Evolutionary conservation across 2,888 invertebrate genomes (phyloP), one percentile per base, ranked within the genome.

Genomic region (Dryomyza anilis): DNA sequence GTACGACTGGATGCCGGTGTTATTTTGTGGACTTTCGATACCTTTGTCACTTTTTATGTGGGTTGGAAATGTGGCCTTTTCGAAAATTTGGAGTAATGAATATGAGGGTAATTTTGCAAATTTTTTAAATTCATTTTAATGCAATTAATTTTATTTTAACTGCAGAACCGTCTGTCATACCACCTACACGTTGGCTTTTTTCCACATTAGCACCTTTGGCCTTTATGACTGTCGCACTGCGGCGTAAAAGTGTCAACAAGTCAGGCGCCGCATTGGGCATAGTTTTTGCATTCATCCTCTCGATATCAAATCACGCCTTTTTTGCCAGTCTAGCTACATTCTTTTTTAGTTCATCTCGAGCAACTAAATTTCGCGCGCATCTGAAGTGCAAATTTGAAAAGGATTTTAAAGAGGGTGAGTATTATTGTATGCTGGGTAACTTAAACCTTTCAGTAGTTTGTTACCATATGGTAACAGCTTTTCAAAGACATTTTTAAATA

Each of bases 321-420:
- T 82, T 92, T 52, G 86, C 87, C 14, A 88, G 89, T 69, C 84
- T 95, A 33, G 83, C 92, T 16, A 85, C 88, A 3, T 95, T 95
- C 81, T 95, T 95, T 77, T 79, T 94, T 25, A 86, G 91, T 52
- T 91, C 91, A 2, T 93, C 94, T 0, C 89, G 89, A 77, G 93
- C 91, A 0, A 95, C 95, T 1, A 93, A 92, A 80, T 91, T 90
- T 75, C 86, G 90, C 21, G 82, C 87, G 1, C 82, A 88, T 62
- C 79, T 86, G 55, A 93, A 93, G 77, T 85, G 83, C 64, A 89
- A 89, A 76, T 79, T 93, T 61, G 94, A 95, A 78, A 86, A 85
- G 53, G 90, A 93, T 74, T 92, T 89, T 74, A 92, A 91, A 84
- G 92, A 92, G 86, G 93, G 91, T 91, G 78, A 69, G 33, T 39